Conservation (phyloP, 1,140 invertebrate genomes). For the Nasonia giraulti region DNA sequence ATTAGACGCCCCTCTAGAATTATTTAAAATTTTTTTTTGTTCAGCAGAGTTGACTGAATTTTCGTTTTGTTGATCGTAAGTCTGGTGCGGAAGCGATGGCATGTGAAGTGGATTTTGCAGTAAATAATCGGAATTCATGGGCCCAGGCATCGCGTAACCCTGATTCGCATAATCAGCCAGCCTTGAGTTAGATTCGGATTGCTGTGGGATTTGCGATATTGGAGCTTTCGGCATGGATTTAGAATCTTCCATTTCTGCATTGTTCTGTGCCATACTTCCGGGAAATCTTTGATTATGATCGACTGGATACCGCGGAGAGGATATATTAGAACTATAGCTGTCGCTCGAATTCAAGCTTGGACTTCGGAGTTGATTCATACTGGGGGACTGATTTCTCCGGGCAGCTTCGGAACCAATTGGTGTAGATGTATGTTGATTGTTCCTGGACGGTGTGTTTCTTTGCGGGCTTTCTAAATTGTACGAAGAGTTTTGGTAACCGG, state of each 20-base stretch:
- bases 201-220: slow-evolving; percentile 24
- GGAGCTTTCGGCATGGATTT: slow-evolving; percentile 51
- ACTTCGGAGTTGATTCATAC: slow-evolving; percentile 52
- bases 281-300: slow-evolving; percentile 55
- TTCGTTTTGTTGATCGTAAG: slow-evolving; percentile 17
- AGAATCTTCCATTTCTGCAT: slow-evolving; percentile 51
- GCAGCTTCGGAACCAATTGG: slow-evolving; percentile 41
- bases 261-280: slow-evolving; percentile 53
- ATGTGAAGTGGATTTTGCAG: slow-evolving; percentile 54
- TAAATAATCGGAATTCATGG: slow-evolving; percentile 55
- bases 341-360: slow-evolving; percentile 49
- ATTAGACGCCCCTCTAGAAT: neutral
- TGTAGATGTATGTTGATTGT: slow-evolving; percentile 20
- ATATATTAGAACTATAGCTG: slow-evolving; percentile 34
- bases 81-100: slow-evolving; percentile 33
- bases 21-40: slow-evolving; percentile 36
- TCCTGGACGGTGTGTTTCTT: slow-evolving; percentile 49
- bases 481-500: slow-evolving; percentile 56
- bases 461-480: slow-evolving; percentile 58
- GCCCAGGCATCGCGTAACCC: slow-evolving; percentile 2
- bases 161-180: slow-evolving; percentile 27
- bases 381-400: slow-evolving; percentile 58
- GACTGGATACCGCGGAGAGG: slow-evolving; percentile 3
- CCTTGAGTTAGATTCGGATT: slow-evolving; percentile 13
- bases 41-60: neutral